phyloP scores from a whole-genome alignment of 2,113 vertebrate species.

The Campylorhamphus procurvoides region DNA sequence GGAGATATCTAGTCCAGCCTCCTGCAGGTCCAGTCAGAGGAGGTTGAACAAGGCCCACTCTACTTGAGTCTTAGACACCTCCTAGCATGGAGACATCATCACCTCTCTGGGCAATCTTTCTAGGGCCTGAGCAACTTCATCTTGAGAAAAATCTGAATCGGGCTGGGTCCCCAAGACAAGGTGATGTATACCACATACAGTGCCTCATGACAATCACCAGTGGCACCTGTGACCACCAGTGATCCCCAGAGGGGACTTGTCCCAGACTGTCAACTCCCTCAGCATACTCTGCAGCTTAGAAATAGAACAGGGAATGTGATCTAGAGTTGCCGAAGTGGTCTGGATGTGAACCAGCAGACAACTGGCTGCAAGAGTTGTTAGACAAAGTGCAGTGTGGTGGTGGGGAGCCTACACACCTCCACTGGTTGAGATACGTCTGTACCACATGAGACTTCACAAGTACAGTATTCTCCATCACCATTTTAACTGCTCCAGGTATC shows the following conservation, averaged over 20 bases:
- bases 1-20: neutral
- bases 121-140: neutral
- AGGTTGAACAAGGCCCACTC: neutral
- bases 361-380: neutral
- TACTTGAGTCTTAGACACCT: neutral
- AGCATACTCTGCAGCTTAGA: neutral
- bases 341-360: neutral
- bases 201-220: neutral
- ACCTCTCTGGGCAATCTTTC: neutral
- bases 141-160: neutral
- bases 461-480: neutral
- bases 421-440: neutral
- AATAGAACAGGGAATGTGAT: neutral
- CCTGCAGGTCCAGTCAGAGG: neutral
- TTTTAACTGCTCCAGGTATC: neutral
- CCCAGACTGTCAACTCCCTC: neutral
- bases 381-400: neutral
- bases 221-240: neutral
- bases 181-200: fast-evolving
- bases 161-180: neutral
- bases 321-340: neutral
- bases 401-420: neutral
- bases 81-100: neutral
- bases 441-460: neutral
- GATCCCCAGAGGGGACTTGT: neutral